Evolutionary conservation across 2,797 vertebrate genomes (phyloP).

Genomic region (Acipenser oxyrinchus): DNA sequence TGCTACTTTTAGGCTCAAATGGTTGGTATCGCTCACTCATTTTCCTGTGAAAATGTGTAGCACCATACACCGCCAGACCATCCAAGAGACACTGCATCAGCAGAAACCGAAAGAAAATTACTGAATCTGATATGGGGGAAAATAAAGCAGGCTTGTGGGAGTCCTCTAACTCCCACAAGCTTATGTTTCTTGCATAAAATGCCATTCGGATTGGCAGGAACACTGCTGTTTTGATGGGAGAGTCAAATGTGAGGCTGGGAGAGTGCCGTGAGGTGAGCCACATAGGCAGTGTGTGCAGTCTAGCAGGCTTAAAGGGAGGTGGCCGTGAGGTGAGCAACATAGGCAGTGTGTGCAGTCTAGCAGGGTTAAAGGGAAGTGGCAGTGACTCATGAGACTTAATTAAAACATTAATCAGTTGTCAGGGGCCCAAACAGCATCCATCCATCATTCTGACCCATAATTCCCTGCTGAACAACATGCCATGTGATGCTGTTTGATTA

Average conservation of each 20-base stretch:
- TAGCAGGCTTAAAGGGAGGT: conserved; percentile 44
- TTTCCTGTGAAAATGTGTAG: conserved; percentile 42
- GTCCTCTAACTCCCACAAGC: conserved; percentile 28
- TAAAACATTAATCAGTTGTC: conserved; percentile 74
- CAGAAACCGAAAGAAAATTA: conserved; percentile 38
- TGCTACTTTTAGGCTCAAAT: conserved; percentile 26
- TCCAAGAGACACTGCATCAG: conserved; percentile 51
- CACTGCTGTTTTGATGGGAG: conserved; percentile 47
- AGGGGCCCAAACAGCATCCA: conserved; percentile 59
- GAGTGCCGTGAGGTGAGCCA: conserved; percentile 12
- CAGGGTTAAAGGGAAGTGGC: conserved; percentile 45
- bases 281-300: conserved; percentile 36
- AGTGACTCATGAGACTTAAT: conserved; percentile 62
- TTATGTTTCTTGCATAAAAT: conserved; percentile 30
- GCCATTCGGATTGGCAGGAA: conserved; percentile 30
- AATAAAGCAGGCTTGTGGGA: conserved; percentile 31
- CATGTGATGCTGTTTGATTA: conserved; percentile 49
- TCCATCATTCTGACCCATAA: conserved; percentile 49
- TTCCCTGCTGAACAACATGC: conserved; percentile 56
- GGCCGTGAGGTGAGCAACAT: background rate
- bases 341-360: conserved; percentile 44
- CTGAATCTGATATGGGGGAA: conserved; percentile 29
- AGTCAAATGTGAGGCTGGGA: conserved; percentile 34
- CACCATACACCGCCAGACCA: conserved; percentile 37
- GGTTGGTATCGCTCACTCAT: conserved; percentile 46